Percentiles rank a stretch among this genome's conserved stretches.
Conservation (phyloP, 2,888 invertebrate species). For the Pseudococcus jackbeardsleyi region DNA sequence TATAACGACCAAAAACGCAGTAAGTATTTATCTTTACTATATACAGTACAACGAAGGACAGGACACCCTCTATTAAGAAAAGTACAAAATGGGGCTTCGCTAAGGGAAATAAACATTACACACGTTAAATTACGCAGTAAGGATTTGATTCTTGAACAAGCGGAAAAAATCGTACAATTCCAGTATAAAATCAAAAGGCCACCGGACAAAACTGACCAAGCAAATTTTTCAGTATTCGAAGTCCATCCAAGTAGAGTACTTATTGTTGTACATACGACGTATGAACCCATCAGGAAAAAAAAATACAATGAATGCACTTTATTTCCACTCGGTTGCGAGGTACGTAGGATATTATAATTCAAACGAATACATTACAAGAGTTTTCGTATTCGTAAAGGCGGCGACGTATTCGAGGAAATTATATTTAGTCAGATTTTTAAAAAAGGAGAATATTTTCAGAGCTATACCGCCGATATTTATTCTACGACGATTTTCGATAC, state of each 20-base stretch:
- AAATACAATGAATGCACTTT: background rate
- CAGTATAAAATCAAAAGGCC: background rate
- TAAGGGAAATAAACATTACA: constrained; percentile 6
- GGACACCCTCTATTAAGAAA: background rate
- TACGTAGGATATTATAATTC: background rate
- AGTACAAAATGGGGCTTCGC: constrained; percentile 1
- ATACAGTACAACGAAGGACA: background rate
- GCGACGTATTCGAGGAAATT: constrained; percentile 12
- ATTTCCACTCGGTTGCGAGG: constrained; percentile 2
- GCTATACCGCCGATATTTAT: constrained; percentile 3
- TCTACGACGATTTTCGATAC: constrained; percentile 30
- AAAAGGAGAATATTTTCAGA: background rate
- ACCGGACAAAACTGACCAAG: background rate
- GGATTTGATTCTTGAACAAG: background rate
- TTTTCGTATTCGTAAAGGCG: background rate
- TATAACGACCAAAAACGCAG: background rate
- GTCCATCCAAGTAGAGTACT: background rate
- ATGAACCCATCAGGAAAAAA: background rate
- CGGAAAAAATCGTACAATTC: background rate
- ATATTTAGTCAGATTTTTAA: constrained; percentile 28
- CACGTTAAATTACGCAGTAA: background rate
- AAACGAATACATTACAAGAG: background rate
- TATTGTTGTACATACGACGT: background rate
- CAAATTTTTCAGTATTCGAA: background rate
- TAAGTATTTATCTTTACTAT: background rate